A percentile compares a stretch with the other conserved stretches of the same genome.
Conservation (phyloP, 2,888 invertebrate genomes). For the Linnaemya vulpina region DNA sequence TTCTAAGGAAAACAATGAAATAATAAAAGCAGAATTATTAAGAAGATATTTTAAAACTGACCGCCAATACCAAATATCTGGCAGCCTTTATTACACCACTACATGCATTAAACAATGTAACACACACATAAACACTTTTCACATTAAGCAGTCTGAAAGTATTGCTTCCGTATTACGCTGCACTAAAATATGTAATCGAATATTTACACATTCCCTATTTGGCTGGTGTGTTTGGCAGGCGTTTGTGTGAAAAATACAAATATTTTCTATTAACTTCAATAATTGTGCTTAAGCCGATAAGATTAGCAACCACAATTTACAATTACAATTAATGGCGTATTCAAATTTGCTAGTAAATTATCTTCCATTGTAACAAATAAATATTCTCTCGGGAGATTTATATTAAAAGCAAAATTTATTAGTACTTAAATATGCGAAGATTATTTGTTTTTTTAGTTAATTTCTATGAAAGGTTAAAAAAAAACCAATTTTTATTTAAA, state of each 20-base stretch:
- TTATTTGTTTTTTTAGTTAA: too few species aligned
- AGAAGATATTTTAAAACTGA: too few species aligned
- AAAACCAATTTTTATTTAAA: too few species aligned
- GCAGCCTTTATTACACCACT: background rate
- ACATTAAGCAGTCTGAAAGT: conserved; percentile 53
- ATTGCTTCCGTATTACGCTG: conserved; percentile 68
- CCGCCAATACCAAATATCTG: background rate
- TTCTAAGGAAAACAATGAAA: too few species aligned
- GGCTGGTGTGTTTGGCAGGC: conserved; percentile 23
- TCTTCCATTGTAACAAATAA: conserved; percentile 35
- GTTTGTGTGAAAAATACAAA: conserved; percentile 8
- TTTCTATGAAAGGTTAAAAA: too few species aligned
- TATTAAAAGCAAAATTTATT: too few species aligned
- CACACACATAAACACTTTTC: conserved; percentile 32
- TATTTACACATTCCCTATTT: conserved; percentile 39
- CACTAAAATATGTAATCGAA: conserved; percentile 36
- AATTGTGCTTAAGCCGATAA: conserved; percentile 42
- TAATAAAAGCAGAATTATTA: too few species aligned
- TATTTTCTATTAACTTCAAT: conserved; percentile 8
- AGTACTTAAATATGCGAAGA: too few species aligned
- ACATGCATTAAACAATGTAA: background rate
- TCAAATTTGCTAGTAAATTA: conserved; percentile 56
- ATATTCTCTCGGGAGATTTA: too few species aligned
- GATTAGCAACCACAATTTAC: conserved; percentile 27
- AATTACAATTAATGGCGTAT: conserved; percentile 30